Evolutionary conservation across 2,113 vertebrate genomes (phyloP).

Genomic region (Toxotes chatareus): DNA sequence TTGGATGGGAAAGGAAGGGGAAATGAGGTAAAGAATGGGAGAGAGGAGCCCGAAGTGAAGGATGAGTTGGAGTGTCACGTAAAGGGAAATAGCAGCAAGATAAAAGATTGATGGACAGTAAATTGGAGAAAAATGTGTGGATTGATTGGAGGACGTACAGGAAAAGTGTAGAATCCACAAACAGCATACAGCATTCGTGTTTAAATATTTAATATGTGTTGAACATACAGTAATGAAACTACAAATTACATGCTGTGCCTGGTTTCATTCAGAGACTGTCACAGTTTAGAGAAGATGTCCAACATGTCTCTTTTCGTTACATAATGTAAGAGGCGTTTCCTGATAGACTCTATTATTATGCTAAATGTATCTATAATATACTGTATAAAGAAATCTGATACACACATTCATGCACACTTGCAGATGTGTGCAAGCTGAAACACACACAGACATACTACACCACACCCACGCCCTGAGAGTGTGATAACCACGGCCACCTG

Average conservation of each 20-base stretch:
- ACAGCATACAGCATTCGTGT: constrained; percentile 6
- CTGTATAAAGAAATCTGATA: constrained; percentile 14
- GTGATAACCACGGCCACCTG: constrained; percentile 18
- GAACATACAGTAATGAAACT: neutral
- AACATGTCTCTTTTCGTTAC: neutral
- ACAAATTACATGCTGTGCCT: neutral
- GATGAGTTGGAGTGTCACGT: neutral
- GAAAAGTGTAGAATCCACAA: constrained; percentile 3
- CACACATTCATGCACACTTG: neutral
- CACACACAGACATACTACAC: neutral
- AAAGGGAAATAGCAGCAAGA: neutral
- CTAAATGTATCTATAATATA: constrained; percentile 28
- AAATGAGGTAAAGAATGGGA: neutral
- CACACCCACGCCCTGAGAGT: neutral
- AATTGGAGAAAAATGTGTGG: neutral
- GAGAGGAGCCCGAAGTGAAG: neutral
- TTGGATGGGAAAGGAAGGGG: neutral
- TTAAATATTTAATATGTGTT: constrained; percentile 14
- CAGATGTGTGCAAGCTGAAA: neutral
- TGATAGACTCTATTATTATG: neutral
- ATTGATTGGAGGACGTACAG: neutral
- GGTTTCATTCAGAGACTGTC: neutral
- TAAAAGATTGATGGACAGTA: neutral
- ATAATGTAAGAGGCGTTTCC: neutral
- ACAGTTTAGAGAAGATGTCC: neutral